Conservation (phyloP, 2,888 invertebrate species). For the Aleiodes alternator region DNA sequence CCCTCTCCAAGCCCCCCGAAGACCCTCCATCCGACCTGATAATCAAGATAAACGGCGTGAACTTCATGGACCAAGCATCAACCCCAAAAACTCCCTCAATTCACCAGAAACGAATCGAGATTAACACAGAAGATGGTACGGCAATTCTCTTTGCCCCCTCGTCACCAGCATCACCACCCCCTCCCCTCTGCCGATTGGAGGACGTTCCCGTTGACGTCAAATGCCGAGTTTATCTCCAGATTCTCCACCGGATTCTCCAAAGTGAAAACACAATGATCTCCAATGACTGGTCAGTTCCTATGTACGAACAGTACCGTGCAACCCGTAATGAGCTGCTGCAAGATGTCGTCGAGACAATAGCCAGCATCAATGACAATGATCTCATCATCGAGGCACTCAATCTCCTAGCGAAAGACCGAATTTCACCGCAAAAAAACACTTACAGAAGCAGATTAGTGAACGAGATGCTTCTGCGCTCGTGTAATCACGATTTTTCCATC, state of each 20-base stretch:
- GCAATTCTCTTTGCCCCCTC: constrained; percentile 62
- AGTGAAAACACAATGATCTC: constrained; percentile 10
- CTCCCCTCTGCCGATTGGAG: not conserved
- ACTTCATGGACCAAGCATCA: not conserved
- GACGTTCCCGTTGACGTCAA: constrained; percentile 12
- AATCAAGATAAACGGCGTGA: constrained; percentile 16
- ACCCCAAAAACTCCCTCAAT: not conserved
- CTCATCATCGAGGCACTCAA: constrained; percentile 74
- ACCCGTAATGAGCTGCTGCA: constrained; percentile 12
- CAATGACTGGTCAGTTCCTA: not conserved
- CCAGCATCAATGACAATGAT: constrained; percentile 71
- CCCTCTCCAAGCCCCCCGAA: not conserved
- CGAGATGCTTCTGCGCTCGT: constrained; percentile 80
- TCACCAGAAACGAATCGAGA: constrained; percentile 55
- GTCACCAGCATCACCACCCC: not conserved
- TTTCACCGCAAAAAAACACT: constrained; percentile 63
- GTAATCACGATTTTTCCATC: constrained; percentile 79
- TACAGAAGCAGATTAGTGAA: constrained; percentile 78
- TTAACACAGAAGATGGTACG: constrained; percentile 64
- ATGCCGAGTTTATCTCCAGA: constrained; percentile 21
- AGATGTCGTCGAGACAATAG: constrained; percentile 71
- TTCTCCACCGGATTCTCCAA: not conserved
- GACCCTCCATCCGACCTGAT: not conserved
- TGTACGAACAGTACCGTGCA: constrained; percentile 7
- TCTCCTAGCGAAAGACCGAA: constrained; percentile 69